A percentile compares a stretch with the other conserved stretches of the same genome.
Conservation (phyloP, 2,797 vertebrate genomes). For the Cryptoblepharus egeriae region DNA sequence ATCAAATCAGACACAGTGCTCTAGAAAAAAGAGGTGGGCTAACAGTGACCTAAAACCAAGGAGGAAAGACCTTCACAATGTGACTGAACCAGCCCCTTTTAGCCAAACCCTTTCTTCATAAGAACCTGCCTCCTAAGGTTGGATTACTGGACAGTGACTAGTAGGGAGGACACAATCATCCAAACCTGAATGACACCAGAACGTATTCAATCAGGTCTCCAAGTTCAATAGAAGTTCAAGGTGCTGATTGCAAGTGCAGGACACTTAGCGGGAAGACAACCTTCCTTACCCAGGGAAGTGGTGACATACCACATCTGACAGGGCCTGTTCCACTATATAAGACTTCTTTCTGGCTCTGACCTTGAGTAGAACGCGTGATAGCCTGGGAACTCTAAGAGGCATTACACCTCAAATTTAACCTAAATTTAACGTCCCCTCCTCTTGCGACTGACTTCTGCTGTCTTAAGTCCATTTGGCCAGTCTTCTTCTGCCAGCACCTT, state of each 20-base stretch:
- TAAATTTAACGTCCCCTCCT: not conserved
- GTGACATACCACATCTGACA: not conserved
- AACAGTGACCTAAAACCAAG: too few relatives aligned
- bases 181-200: not conserved
- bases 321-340: not conserved
- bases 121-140: too few relatives aligned
- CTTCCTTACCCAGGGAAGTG: not conserved
- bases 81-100: too few relatives aligned
- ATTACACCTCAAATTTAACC: not conserved
- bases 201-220: too few relatives aligned
- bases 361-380: not conserved
- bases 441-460: not conserved
- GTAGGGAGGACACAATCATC: not conserved
- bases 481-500: not conserved
- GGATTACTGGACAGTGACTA: too few relatives aligned
- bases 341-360: not conserved
- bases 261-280: not conserved
- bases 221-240: too few relatives aligned
- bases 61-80: too few relatives aligned
- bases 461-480: not conserved
- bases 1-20: too few relatives aligned
- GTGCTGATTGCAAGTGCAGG: too few relatives aligned
- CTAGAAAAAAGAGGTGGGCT: too few relatives aligned
- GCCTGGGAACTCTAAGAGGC: not conserved
- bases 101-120: too few relatives aligned